Conservation (phyloP, 2,113 vertebrate species). For the Hippoglossus stenolepis region DNA sequence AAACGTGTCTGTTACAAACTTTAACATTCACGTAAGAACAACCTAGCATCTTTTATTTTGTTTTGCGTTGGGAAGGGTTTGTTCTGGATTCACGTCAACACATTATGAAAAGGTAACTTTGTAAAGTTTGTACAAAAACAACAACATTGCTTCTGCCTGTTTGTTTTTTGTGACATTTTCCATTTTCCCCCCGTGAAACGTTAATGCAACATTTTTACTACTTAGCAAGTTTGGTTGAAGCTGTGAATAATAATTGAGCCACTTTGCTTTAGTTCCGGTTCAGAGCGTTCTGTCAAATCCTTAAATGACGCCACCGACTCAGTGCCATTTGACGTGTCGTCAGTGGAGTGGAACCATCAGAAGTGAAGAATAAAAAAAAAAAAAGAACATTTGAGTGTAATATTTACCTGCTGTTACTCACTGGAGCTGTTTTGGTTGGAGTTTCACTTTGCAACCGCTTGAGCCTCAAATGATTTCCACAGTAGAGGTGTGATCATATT, state of each 20-base stretch:
- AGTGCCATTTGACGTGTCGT: neutral
- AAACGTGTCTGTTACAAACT: slow-evolving; percentile 55
- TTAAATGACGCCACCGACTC: neutral
- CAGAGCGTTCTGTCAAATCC: slow-evolving; percentile 32
- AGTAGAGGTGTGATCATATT: slow-evolving; percentile 28
- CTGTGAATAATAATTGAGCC: slow-evolving; percentile 77
- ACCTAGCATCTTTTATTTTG: slow-evolving; percentile 2
- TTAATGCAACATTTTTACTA: slow-evolving; percentile 57
- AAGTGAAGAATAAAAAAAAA: neutral
- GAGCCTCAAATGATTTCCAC: slow-evolving; percentile 40
- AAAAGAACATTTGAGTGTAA: neutral
- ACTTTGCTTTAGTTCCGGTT: slow-evolving; percentile 66
- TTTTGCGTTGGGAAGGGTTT: slow-evolving; percentile 28
- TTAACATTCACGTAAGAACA: slow-evolving; percentile 27
- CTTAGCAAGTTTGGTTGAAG: slow-evolving; percentile 70
- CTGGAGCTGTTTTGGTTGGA: slow-evolving; percentile 48
- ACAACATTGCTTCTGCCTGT: slow-evolving; percentile 46
- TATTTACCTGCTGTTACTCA: slow-evolving; percentile 40
- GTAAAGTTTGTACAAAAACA: slow-evolving; percentile 50
- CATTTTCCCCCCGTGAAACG: slow-evolving; percentile 3
- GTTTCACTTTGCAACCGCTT: slow-evolving; percentile 37
- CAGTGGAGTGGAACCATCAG: slow-evolving; percentile 16
- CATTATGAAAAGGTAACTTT: slow-evolving; percentile 32
- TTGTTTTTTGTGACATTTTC: slow-evolving; percentile 30
- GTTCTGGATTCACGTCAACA: slow-evolving; percentile 43